phyloP scores from a whole-genome alignment of 2,797 vertebrate species.

The Pipistrellus pygmaeus region DNA sequence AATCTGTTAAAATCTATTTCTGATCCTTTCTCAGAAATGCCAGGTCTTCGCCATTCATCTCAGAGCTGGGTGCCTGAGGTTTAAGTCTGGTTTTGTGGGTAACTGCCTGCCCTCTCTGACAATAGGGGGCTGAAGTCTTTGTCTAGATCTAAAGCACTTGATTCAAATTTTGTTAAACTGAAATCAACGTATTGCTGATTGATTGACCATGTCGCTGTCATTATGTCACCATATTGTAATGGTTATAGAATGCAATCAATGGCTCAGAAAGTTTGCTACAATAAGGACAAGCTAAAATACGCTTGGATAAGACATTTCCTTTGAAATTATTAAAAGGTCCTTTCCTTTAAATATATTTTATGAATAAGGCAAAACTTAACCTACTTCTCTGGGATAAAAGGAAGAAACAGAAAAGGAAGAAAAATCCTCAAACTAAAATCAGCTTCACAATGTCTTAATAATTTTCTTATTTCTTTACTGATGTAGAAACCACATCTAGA shows the following conservation, averaged over 20 bases:
- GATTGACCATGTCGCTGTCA: conserved; percentile 31
- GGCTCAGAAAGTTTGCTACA: conserved; percentile 47
- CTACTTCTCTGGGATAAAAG: background rate
- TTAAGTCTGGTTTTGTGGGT: background rate
- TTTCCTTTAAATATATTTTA: background rate
- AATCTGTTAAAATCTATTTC: background rate
- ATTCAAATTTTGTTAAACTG: conserved; percentile 52
- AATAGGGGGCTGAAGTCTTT: background rate
- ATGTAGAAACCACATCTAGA: background rate
- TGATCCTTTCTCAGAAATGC: background rate
- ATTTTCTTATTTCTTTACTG: conserved; percentile 19
- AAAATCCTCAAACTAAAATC: background rate
- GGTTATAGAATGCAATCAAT: conserved; percentile 3
- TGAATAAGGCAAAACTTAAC: background rate
- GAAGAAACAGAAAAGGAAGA: background rate
- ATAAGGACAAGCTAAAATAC: conserved; percentile 58
- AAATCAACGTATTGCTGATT: conserved; percentile 54
- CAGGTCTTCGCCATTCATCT: background rate
- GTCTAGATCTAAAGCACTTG: conserved; percentile 30
- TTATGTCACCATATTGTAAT: background rate
- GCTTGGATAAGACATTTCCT: background rate
- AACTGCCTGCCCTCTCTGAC: background rate
- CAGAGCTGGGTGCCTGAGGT: background rate
- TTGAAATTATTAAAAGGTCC: conserved; percentile 11
- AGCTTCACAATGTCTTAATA: background rate